Evolutionary conservation across 2,888 invertebrate genomes (phyloP).

Genomic region (Limnephilus lunatus): DNA sequence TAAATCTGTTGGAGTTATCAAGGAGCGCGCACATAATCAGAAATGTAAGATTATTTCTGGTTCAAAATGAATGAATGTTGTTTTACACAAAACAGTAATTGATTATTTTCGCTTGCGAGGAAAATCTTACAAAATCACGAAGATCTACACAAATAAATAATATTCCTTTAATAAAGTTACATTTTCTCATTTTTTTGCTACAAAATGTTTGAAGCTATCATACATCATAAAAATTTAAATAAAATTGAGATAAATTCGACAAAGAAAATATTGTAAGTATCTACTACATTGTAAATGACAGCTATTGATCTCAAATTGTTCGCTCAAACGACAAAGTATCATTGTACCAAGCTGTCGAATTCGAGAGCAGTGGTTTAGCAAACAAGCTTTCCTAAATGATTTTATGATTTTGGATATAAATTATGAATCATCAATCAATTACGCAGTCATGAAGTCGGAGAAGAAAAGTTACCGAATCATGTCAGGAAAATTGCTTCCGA

Average conservation of each 20-base stretch:
- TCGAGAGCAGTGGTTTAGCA: not conserved
- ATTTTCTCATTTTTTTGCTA: not conserved
- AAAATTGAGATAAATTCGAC: not conserved
- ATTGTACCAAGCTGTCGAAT: not conserved
- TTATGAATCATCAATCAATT: not conserved
- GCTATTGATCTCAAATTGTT: not conserved
- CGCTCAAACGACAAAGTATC: not conserved
- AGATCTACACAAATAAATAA: not conserved
- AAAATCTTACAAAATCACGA: constrained; percentile 16
- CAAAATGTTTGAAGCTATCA: not conserved
- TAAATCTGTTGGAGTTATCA: constrained; percentile 39
- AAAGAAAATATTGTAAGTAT: not conserved
- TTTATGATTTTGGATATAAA: constrained; percentile 17
- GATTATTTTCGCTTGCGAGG: not conserved
- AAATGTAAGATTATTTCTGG: constrained; percentile 30
- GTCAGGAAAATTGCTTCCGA: not conserved
- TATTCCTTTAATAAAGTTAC: not conserved
- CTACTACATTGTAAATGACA: not conserved
- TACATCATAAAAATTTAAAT: not conserved
- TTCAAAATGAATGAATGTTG: constrained; percentile 33
- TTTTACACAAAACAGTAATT: not conserved
- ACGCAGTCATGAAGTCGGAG: not conserved
- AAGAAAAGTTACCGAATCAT: not conserved
- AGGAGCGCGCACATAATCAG: constrained; percentile 27
- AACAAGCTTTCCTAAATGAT: constrained; percentile 14